Conservation (phyloP, 2,888 invertebrate species). For the Lumbricus terrestris region DNA sequence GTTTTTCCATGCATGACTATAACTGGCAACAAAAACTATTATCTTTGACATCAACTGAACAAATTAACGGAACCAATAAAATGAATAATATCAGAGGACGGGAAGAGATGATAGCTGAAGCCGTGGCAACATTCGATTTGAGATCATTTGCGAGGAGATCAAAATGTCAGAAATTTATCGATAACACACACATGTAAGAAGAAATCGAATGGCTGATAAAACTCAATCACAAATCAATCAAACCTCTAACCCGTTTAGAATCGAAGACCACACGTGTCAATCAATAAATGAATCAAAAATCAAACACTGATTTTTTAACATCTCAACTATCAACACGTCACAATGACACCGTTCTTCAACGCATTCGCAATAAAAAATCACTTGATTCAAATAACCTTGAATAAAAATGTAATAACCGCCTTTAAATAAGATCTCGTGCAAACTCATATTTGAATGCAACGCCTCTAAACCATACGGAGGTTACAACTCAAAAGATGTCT, state of each 20-base stretch:
- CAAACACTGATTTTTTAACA: background rate
- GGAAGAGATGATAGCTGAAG: background rate
- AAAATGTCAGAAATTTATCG: background rate
- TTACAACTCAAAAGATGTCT: background rate
- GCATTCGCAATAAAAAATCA: background rate
- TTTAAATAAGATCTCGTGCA: background rate
- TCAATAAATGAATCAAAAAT: background rate
- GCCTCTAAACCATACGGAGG: background rate
- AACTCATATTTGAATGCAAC: background rate
- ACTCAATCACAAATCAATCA: background rate
- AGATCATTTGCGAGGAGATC: background rate
- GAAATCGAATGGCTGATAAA: background rate
- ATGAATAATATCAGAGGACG: background rate
- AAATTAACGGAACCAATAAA: background rate
- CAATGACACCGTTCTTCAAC: background rate
- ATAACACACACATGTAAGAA: background rate
- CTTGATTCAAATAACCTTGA: background rate
- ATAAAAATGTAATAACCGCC: background rate
- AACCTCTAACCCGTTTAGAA: background rate
- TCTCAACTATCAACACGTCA: too few species aligned
- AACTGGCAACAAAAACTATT: background rate
- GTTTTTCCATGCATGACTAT: background rate
- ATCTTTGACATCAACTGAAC: background rate
- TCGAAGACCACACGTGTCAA: background rate
- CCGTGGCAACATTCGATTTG: background rate